These are phyloP conservation scores for Drosophila fungiperda DNA, from an alignment of 2,888 invertebrate genomes.

Conservation along the genomic window DNA sequence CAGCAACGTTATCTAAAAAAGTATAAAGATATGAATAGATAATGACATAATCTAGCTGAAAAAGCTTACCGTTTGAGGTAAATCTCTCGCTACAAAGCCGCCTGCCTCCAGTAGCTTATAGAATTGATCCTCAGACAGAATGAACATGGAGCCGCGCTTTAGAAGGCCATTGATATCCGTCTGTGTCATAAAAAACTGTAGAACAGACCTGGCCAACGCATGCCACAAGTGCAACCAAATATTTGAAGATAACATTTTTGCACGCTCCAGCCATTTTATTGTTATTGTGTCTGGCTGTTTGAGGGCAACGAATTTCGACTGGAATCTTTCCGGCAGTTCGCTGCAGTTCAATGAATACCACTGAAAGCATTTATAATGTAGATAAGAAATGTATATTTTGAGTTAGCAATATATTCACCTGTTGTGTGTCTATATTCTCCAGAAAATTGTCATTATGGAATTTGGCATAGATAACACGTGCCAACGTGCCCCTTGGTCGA, in stretches of 20 bases:
- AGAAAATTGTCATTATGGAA: slow-evolving; percentile 84
- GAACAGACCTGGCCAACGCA: slow-evolving; percentile 92
- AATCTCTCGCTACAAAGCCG: slow-evolving; percentile 71
- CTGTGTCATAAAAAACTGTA: slow-evolving; percentile 96
- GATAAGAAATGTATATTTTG: too few species aligned
- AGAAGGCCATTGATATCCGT: slow-evolving; percentile 98
- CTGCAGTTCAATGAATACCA: slow-evolving; percentile 82
- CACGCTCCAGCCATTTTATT: slow-evolving; percentile 82
- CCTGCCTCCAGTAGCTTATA: slow-evolving; percentile 83
- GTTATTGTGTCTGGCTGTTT: slow-evolving; percentile 83
- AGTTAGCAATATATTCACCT: slow-evolving; percentile 59
- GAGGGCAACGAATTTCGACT: slow-evolving; percentile 82
- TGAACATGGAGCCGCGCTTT: slow-evolving; percentile 98
- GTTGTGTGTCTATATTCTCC: slow-evolving; percentile 83
- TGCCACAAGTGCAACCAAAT: slow-evolving; percentile 96
- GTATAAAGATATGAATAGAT: neutral
- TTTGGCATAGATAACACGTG: slow-evolving; percentile 84
- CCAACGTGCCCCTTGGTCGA: slow-evolving; percentile 83
- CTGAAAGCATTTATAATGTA: slow-evolving; percentile 58
- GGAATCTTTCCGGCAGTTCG: slow-evolving; percentile 79
- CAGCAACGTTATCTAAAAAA: slow-evolving; percentile 86
- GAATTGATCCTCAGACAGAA: slow-evolving; percentile 94
- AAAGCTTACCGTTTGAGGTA: slow-evolving; percentile 63
- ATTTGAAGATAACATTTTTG: slow-evolving; percentile 83
- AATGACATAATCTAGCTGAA: neutral